A percentile compares a stretch with the other conserved stretches of the same genome.
phyloP scores from a whole-genome alignment of 2,888 invertebrate species.

The Amblyjoppa fuscipennis region DNA sequence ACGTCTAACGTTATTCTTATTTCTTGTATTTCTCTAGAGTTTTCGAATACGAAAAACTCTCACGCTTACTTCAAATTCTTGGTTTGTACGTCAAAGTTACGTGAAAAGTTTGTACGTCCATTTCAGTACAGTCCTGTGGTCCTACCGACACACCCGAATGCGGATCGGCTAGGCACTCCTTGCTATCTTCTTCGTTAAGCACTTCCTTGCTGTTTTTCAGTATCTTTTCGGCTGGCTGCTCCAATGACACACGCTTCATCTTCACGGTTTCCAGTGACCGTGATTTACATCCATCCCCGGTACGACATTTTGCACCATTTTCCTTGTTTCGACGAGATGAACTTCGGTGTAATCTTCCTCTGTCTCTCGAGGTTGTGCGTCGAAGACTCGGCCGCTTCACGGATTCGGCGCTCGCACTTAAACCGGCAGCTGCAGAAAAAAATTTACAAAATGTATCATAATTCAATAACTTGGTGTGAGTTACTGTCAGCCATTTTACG shows the following conservation, averaged over 20 bases:
- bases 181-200: conserved; percentile 73
- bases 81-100: conserved; percentile 86
- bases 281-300: conserved; percentile 77
- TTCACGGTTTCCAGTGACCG: conserved; percentile 80
- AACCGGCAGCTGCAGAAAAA: conserved; percentile 75
- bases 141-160: conserved; percentile 75
- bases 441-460: conserved; percentile 1
- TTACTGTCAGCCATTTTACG: background rate
- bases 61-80: conserved; percentile 82
- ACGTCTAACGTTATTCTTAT: conserved; percentile 7
- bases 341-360: conserved; percentile 86
- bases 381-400: conserved; percentile 84
- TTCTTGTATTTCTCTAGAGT: conserved; percentile 54
- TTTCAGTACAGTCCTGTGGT: conserved; percentile 86
- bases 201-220: conserved; percentile 78
- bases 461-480: background rate
- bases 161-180: conserved; percentile 70
- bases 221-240: conserved; percentile 79
- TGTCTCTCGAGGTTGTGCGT: conserved; percentile 85
- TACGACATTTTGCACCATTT: conserved; percentile 83
- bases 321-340: conserved; percentile 87
- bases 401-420: conserved; percentile 84
- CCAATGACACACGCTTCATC: conserved; percentile 77
- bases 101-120: conserved; percentile 86
- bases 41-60: conserved; percentile 64